Evolutionary conservation across 2,113 vertebrate species (phyloP).

Genomic region (Ctenomys sociabilis): DNA sequence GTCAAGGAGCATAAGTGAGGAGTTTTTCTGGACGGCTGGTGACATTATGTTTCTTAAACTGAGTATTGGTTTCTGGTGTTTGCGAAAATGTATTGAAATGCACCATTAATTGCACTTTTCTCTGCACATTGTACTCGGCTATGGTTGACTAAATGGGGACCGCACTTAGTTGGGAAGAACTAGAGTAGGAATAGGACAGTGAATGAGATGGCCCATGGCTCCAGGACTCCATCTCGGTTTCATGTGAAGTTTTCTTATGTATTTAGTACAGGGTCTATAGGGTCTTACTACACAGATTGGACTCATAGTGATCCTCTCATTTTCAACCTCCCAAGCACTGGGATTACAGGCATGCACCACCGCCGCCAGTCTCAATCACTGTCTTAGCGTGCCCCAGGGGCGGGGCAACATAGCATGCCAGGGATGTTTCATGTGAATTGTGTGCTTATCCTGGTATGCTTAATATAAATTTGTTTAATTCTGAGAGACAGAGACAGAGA

Average conservation of each 20-base stretch:
- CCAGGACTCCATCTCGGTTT: neutral
- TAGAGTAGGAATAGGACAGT: neutral
- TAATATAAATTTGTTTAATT: slow-evolving; percentile 62
- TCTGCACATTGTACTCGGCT: neutral
- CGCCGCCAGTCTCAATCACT: too few species aligned
- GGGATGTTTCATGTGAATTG: neutral
- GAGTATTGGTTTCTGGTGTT: neutral
- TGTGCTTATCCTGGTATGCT: slow-evolving; percentile 62
- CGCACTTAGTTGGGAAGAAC: neutral
- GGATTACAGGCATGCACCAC: too few species aligned
- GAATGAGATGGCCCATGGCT: neutral
- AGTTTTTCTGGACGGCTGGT: fast-evolving
- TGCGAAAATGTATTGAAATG: neutral
- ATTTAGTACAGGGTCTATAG: too few species aligned
- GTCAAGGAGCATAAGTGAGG: too few species aligned
- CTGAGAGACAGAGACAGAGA: neutral
- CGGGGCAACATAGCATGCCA: too few species aligned
- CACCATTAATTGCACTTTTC: neutral
- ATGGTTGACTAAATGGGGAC: neutral
- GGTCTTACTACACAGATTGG: too few species aligned
- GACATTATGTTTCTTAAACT: neutral
- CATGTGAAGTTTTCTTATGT: neutral
- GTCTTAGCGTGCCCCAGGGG: too few species aligned
- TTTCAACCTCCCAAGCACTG: too few species aligned
- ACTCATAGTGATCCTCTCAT: too few species aligned